Conservation (phyloP, 2,797 vertebrate genomes). For the Jordanella pulchra region DNA sequence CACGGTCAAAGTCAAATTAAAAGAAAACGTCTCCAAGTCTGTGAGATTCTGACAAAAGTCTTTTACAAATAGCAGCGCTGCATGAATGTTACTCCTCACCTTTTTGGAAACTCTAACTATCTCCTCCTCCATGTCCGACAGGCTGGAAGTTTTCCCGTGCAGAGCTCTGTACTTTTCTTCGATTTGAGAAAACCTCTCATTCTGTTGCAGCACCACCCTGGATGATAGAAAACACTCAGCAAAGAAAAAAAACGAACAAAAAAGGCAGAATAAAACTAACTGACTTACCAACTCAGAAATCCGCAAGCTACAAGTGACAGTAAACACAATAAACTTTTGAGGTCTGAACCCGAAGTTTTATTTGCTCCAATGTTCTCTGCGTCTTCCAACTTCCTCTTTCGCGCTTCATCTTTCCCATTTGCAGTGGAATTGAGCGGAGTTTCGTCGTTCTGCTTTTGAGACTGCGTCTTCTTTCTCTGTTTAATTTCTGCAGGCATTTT, state of each 20-base stretch:
- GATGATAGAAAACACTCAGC: conserved; percentile 19
- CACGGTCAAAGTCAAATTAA: neutral
- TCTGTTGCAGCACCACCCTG: conserved; percentile 88
- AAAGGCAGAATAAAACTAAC: neutral
- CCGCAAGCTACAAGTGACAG: conserved; percentile 66
- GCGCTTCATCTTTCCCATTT: conserved; percentile 38
- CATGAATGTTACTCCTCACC: conserved; percentile 73
- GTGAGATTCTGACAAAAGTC: neutral
- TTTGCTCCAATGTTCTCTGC: neutral
- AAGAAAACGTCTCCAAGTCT: neutral
- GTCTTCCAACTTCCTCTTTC: conserved; percentile 23
- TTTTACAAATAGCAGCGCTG: neutral
- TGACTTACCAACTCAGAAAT: conserved; percentile 74
- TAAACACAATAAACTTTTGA: conserved; percentile 60
- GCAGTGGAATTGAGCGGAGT: conserved; percentile 7
- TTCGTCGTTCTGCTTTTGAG: conserved; percentile 52
- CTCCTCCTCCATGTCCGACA: conserved; percentile 83
- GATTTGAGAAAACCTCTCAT: conserved; percentile 81
- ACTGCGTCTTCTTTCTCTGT: conserved; percentile 70
- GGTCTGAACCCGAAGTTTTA: conserved; percentile 49
- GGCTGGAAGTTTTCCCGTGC: conserved; percentile 76
- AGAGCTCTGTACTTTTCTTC: conserved; percentile 85
- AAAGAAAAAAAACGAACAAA: neutral
- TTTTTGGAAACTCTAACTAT: conserved; percentile 85
- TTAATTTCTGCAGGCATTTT: conserved; percentile 79